Evolutionary conservation across 2,113 vertebrate species (phyloP), one percentile per base, ranked within the genome.

Genomic region (Archocentrus centrarchus): DNA sequence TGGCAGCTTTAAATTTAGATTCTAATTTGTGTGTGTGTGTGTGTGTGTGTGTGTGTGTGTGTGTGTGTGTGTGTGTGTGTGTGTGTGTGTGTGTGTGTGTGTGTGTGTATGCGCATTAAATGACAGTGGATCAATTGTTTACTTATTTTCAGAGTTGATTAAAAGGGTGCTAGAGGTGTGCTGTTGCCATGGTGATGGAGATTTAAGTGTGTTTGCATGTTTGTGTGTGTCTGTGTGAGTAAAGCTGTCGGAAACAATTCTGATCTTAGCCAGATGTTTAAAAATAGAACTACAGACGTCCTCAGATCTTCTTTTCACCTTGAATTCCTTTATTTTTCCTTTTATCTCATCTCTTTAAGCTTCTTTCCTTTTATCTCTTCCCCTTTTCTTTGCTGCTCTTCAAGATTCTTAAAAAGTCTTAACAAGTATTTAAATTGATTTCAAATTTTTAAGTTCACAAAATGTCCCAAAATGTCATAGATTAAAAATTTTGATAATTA

Each of bases 121-220:
- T 10, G 78, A 83, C 87, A 83, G 27, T 87, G 89, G 85, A 82
- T 84, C 66, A 47, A 70, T 86, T 57, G 57, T 78, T 10, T 76
- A 81, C 1, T 75, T 60, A 70, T 83, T 90, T 93, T 83, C 82
- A 87, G 88, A 90, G 85, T 89, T 93, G 89, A 92, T 91, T 92
- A 90, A 78, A 30, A 79, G 58, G 83, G 64, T 62, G 77, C 32
- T 53, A 66, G 83, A 59, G 86, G 86, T 92, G 89, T 89, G 84
- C 85, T 44, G 91, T 94, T 87, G 70, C 73, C 79, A 87, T 90
- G 89, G 87, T 2, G 73, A 93, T 10, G 22, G 81, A 68, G 88
- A 87, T 80, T 79, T 80, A 82, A 50, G 82, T 78, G 79, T 81
- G 60, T 57, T 61, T 47, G 59, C 39, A 59, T 73, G 27, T 83